Base-by-base conservation (phyloP, 2,113 vertebrate genomes). In the Lagopus leucura region DNA sequence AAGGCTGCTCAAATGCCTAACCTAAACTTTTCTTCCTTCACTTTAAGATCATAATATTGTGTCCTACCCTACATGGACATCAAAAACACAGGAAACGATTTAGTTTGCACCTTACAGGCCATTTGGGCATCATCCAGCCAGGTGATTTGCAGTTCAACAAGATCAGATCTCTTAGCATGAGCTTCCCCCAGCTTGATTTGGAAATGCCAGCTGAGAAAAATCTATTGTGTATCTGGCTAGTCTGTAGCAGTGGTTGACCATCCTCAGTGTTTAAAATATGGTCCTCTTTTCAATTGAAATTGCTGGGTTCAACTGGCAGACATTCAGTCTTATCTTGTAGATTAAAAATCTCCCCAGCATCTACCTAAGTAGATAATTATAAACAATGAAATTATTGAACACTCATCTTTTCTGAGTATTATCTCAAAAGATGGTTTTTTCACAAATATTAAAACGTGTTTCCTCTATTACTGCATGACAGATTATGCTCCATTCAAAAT, bases 391-490 rank as follows among this genome's bases (percentile, higher is more conserved):
- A 69, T 95, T 94, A 84, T 2, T 90, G 83, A 96, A 72, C 55
- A 60, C 32, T 89, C 47, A 73, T 45, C 76, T 94, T 91, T 94
- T 93, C 76, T 89, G 63, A 6, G 2, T 88, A 78, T 66, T 86
- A 71, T 45, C n/a, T 54, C 34, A 80, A 87, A 80, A 81, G 21
- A 74, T 50, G 24, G 40, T 60, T 84, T 86, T 69, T 75, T 63
- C 63, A 95, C 92, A 94, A 96, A 91, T 91, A 95, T 80, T 92
- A 94, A 94, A 92, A 65, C 66, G 21, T 34, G 70, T 75, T 92
- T 57, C 72, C 66, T 87, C 57, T 38, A 40, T 83, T 61, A 34
- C 42, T 47, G 63, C 55, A 54, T 76, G 55, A 58, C 73, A 71
- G 82, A 64, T 88, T 70, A 66, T 57, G 71, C 63, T 86, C 61